Evolutionary conservation across 2,113 vertebrate species (phyloP), one percentile per base, ranked within the genome.

Genomic region (Hyperopisus bebe): DNA sequence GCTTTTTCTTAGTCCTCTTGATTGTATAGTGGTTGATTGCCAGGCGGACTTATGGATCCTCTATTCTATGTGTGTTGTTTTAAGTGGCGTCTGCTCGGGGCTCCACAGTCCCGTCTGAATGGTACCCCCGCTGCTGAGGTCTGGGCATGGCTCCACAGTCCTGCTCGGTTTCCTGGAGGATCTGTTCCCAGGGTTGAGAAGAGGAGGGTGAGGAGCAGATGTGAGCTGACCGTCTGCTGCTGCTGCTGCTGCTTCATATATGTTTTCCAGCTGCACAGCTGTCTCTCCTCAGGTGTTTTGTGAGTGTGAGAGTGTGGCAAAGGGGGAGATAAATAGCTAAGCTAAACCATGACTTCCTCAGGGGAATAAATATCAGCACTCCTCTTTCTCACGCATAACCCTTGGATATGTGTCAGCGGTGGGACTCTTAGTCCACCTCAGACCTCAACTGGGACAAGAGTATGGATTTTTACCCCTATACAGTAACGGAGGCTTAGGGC

Each of bases 161-260:
- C 21, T 74, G 90, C 91, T 91, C 94, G 93, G 93, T 93, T 95
- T 95, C 95, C 93, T 92, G 91, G 92, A 93, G 92, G 88, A 90
- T 7, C 4, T 88, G 91, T 95, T 96, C 95, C 95, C 94, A 94
- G 95, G 95, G 95, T 91, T 92, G 8, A 46, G 80, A 6, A 91
- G 91, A 88, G 90, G 92, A 93, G 88, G 90, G 92, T 13, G 10
- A 92, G 89, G 92, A 93, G 92, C 95, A 95, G 94, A 94, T 94
- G 95, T 95, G 94, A 50, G 3, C 77, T 21, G 51, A 62, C 58
- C 91, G 90, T 91, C 89, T 39, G 85, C 87, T 88, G 91, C 92
- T 35, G 86, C 92, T 35, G 86, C 88, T 90, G 92, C 87, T 88
- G 91, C 91, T 92, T 91, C 92, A 89, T 90, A 74, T 88, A 88